Percentiles rank a stretch among this genome's conserved stretches.
phyloP scores from a whole-genome alignment of 2,113 vertebrate species.

The Scytalopus superciliaris region DNA sequence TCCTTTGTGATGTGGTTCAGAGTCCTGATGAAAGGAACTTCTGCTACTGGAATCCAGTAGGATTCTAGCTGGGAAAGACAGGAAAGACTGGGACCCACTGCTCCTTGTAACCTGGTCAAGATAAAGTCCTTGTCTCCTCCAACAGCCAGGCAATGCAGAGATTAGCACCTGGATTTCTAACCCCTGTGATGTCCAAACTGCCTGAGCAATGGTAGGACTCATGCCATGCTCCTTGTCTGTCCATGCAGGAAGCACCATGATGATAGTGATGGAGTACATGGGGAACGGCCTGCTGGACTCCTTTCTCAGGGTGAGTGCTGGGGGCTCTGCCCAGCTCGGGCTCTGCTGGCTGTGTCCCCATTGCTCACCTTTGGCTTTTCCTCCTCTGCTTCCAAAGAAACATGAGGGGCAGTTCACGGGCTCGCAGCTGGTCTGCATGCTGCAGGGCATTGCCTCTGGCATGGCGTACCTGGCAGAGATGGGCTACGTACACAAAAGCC shows the following conservation, averaged over 20 bases:
- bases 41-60: background rate
- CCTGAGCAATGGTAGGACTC: background rate
- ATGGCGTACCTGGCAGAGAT: constrained; percentile 97
- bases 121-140: background rate
- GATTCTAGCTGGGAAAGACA: background rate
- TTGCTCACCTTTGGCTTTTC: background rate
- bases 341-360: background rate
- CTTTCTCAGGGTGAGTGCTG: constrained; percentile 87
- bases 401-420: constrained; percentile 89
- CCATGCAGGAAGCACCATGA: constrained; percentile 87
- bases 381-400: constrained; percentile 70
- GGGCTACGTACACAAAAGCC: constrained; percentile 91
- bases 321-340: background rate
- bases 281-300: constrained; percentile 87
- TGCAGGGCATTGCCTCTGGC: constrained; percentile 89
- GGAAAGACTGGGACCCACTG: background rate
- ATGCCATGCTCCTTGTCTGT: background rate
- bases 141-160: background rate
- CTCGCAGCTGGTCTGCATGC: constrained; percentile 85
- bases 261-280: constrained; percentile 93
- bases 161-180: background rate
- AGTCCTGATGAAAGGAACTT: background rate
- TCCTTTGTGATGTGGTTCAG: background rate
- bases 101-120: background rate
- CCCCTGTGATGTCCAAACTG: background rate